Conservation (phyloP, 1,140 invertebrate species). For the Lerema accius region DNA sequence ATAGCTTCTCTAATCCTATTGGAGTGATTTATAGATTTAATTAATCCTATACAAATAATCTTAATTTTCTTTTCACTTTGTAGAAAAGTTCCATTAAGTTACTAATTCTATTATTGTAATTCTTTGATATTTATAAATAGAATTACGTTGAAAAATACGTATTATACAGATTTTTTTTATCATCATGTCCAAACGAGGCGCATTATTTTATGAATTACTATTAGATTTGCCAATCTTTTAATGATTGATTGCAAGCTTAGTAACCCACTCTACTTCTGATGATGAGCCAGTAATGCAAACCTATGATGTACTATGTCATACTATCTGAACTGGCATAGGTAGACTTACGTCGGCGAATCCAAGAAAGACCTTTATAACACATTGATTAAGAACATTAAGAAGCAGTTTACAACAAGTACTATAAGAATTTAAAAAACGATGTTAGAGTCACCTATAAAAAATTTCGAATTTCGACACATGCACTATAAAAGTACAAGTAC, state of each 20-base stretch:
- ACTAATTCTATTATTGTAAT: neutral
- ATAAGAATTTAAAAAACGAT: constrained; percentile 1
- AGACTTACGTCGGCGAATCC: constrained; percentile 23
- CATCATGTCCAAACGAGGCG: constrained; percentile 24
- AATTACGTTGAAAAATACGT: too few relatives aligned
- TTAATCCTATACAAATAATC: neutral
- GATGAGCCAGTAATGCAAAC: constrained; percentile 15
- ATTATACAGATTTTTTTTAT: too few relatives aligned
- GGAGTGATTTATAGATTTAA: neutral
- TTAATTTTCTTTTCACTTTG: neutral
- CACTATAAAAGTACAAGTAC: constrained; percentile 1
- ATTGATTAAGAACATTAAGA: constrained; percentile 28
- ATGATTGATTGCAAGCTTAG: constrained; percentile 23
- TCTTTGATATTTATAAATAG: too few relatives aligned
- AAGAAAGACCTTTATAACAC: constrained; percentile 32
- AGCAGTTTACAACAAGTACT: constrained; percentile 13
- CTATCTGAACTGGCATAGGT: constrained; percentile 25
- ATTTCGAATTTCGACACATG: constrained; percentile 31
- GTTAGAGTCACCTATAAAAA: neutral
- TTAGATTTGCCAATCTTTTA: constrained; percentile 15
- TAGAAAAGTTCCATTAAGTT: neutral
- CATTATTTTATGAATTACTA: constrained; percentile 4
- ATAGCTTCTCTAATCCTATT: neutral
- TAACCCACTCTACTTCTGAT: constrained; percentile 18
- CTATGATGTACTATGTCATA: constrained; percentile 13